These are phyloP conservation scores for Aphis gossypii DNA, from an alignment of 1,140 invertebrate genomes.

Conservation along the genomic window DNA sequence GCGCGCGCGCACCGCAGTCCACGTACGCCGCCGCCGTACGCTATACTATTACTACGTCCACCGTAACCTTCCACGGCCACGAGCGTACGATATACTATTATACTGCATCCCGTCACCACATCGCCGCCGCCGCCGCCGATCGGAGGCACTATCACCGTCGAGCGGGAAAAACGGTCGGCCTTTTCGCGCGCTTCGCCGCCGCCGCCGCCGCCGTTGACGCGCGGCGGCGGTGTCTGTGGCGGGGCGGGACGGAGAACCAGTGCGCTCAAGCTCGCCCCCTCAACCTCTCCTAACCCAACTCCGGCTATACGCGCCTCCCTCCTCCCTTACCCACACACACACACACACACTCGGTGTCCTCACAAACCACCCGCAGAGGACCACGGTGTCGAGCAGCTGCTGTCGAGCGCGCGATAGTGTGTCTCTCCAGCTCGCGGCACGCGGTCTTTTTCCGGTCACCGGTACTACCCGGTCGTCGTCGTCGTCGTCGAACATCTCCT, in stretches of 20 bases:
- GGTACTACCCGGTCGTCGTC: neutral
- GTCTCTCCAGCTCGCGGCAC: slow-evolving; percentile 3
- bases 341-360: too few relatives aligned
- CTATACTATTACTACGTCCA: slow-evolving; percentile 15
- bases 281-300: neutral
- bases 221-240: too few relatives aligned
- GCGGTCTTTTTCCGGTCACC: slow-evolving; percentile 16
- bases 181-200: neutral
- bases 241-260: neutral
- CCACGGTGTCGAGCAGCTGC: neutral
- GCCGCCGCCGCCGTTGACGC: neutral
- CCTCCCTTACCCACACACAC: too few relatives aligned
- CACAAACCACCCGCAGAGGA: neutral
- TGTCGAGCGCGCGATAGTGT: slow-evolving; percentile 51
- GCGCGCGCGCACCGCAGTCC: neutral
- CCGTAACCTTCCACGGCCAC: slow-evolving; percentile 2
- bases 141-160: neutral
- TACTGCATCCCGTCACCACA: neutral
- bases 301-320: neutral
- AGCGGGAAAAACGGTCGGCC: slow-evolving; percentile 42
- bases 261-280: neutral
- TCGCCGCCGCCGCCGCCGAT: neutral
- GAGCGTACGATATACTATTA: neutral
- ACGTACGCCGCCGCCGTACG: neutral
- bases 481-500: neutral